These are phyloP conservation scores for Timema podura DNA, from an alignment of 2,888 invertebrate genomes.

Conservation along the genomic window DNA sequence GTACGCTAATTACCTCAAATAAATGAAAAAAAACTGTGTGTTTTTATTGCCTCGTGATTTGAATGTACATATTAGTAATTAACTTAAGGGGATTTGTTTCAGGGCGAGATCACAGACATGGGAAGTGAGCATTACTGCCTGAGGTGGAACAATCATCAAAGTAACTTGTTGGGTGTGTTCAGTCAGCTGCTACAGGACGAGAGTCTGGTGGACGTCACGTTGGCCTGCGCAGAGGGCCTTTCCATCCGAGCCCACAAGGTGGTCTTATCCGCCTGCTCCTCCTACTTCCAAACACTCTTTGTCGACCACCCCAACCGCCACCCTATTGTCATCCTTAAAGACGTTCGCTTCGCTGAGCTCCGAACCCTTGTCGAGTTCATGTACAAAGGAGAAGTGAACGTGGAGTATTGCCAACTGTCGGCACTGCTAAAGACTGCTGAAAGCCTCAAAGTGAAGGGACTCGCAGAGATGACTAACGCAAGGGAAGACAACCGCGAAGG, in stretches of 20 bases:
- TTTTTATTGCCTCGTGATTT: too few relatives aligned
- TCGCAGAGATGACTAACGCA: slow-evolving; percentile 86
- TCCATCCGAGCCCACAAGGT: slow-evolving; percentile 93
- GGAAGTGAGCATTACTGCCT: slow-evolving; percentile 98
- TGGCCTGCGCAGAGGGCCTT: slow-evolving; percentile 94
- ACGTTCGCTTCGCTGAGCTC: slow-evolving; percentile 87
- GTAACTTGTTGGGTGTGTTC: slow-evolving; percentile 95
- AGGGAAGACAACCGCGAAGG: slow-evolving; percentile 38
- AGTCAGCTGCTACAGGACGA: slow-evolving; percentile 94
- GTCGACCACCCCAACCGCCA: slow-evolving; percentile 89
- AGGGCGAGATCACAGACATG: slow-evolving; percentile 75
- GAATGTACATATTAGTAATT: too few relatives aligned
- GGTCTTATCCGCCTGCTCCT: slow-evolving; percentile 92
- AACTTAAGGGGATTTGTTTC: too few relatives aligned
- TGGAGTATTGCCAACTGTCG: slow-evolving; percentile 88
- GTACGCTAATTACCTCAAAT: too few relatives aligned
- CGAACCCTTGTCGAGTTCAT: slow-evolving; percentile 92
- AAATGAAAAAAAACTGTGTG: too few relatives aligned
- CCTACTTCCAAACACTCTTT: slow-evolving; percentile 91
- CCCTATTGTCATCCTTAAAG: slow-evolving; percentile 91
- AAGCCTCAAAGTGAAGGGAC: slow-evolving; percentile 87
- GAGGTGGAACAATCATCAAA: slow-evolving; percentile 99
- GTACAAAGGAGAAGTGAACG: slow-evolving; percentile 95
- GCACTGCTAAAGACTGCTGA: slow-evolving; percentile 88
- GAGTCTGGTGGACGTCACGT: slow-evolving; percentile 93